Evolutionary conservation across 2,113 vertebrate species (phyloP).

Genomic region (Gadus macrocephalus): DNA sequence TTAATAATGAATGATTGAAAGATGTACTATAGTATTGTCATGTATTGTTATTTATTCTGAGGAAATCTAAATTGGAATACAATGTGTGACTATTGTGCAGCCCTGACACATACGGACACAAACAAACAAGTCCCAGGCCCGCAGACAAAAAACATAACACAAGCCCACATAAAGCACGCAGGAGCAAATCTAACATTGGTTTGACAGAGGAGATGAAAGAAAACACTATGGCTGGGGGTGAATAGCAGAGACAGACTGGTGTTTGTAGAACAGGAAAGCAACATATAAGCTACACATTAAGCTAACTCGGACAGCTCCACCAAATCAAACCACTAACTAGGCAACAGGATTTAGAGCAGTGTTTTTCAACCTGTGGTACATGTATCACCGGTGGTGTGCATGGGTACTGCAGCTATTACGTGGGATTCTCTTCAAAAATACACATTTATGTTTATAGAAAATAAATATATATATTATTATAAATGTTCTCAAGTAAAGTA

Average conservation of each 20-base stretch:
- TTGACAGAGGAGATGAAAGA: constrained; percentile 31
- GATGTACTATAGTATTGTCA: no score
- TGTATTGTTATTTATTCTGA: no score
- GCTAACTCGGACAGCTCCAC: constrained; percentile 53
- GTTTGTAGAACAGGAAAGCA: constrained; percentile 36
- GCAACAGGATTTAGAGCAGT: constrained; percentile 27
- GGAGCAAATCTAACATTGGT: constrained; percentile 5
- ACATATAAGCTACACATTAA: constrained; percentile 32
- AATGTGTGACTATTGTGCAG: neutral
- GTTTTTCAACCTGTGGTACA: neutral
- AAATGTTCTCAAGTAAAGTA: no score
- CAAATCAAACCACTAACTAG: constrained; percentile 41
- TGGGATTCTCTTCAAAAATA: no score
- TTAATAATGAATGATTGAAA: no score
- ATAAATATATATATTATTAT: no score
- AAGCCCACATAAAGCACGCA: constrained; percentile 14
- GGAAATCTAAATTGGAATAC: no score
- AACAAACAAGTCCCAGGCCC: neutral
- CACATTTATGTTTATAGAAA: no score
- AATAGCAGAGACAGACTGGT: constrained; percentile 15
- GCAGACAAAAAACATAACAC: neutral
- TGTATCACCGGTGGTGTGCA: neutral
- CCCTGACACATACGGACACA: constrained; percentile 7
- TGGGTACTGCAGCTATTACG: no score
- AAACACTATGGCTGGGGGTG: constrained; percentile 9